Conservation (phyloP, 2,797 vertebrate genomes). For the Ataeniobius toweri region DNA sequence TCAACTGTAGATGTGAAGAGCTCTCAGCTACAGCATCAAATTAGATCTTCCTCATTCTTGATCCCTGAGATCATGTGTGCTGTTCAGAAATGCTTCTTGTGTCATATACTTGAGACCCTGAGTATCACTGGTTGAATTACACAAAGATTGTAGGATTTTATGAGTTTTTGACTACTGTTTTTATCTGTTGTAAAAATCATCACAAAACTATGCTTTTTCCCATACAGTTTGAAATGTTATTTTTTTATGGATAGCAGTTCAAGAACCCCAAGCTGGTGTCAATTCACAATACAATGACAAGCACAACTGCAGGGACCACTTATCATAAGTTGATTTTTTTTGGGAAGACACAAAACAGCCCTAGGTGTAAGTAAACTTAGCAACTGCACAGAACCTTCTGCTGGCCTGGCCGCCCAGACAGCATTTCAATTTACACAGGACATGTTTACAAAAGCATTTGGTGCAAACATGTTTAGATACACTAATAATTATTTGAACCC, state of each 20-base stretch:
- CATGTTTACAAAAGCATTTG: no score
- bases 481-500: no score
- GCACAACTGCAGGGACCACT: no score
- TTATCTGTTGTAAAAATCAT: background rate
- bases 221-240: background rate
- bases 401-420: no score
- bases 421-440: no score
- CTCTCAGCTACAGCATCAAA: conserved; percentile 43
- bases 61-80: conserved; percentile 40
- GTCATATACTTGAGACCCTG: background rate
- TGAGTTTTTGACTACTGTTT: background rate
- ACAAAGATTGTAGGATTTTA: background rate
- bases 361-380: no score
- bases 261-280: background rate
- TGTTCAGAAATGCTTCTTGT: conserved; percentile 25
- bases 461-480: no score
- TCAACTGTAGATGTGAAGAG: conserved; percentile 54
- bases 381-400: no score
- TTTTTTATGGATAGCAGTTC: background rate
- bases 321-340: no score
- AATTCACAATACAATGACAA: background rate
- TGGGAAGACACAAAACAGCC: no score
- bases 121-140: background rate
- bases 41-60: conserved; percentile 17
- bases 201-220: background rate